Evolutionary conservation across 1,140 invertebrate species (phyloP).

Genomic region (Macrobrachium rosenbergii): DNA sequence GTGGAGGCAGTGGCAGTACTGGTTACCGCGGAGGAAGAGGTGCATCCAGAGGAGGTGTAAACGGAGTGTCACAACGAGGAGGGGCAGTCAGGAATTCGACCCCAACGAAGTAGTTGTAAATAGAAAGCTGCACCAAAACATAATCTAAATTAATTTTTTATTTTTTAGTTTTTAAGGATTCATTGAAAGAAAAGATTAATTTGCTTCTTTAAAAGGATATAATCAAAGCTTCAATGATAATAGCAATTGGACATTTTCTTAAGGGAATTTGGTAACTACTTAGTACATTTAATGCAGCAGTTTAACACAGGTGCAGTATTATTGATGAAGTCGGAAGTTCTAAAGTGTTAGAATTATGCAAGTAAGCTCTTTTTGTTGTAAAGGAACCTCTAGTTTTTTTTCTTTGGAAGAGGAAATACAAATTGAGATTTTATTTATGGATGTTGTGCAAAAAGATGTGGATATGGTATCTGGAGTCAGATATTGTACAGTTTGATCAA

Average conservation of each 20-base stretch:
- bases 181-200: constrained; percentile 1
- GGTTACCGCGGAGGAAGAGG: constrained; percentile 66
- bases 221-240: constrained; percentile 53
- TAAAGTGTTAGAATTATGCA: too few species aligned
- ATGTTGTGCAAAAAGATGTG: neutral
- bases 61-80: constrained; percentile 48
- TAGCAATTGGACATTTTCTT: constrained; percentile 17
- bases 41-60: constrained; percentile 43
- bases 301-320: too few species aligned
- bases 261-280: too few species aligned
- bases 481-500: constrained; percentile 28
- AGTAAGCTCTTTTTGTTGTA: too few species aligned
- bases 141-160: too few species aligned
- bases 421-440: constrained; percentile 9
- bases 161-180: too few species aligned
- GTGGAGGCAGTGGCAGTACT: constrained; percentile 60
- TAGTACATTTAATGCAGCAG: too few species aligned
- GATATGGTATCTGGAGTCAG: constrained; percentile 20
- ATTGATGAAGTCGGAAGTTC: too few species aligned
- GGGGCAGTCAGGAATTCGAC: constrained; percentile 53
- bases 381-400: too few species aligned
- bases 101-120: constrained; percentile 42
- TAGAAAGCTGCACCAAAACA: constrained; percentile 2
- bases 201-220: constrained; percentile 24
- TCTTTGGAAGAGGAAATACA: too few species aligned